A percentile compares a stretch with the other conserved stretches of the same genome.
phyloP scores from a whole-genome alignment of 2,888 invertebrate species.

The Unio pictorum region DNA sequence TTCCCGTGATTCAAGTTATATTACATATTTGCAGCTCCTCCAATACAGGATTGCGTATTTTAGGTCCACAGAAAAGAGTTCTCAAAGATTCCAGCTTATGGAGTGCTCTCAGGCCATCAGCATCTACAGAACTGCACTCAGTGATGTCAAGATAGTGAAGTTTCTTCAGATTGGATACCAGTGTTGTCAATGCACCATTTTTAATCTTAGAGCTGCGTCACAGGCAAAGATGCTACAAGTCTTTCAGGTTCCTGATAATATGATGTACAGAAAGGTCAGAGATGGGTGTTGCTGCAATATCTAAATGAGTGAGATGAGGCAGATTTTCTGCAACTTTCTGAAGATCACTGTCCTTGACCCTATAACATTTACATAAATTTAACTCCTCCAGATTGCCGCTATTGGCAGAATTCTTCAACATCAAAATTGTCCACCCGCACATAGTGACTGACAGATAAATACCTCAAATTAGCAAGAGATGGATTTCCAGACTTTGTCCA shows the following conservation, averaged over 20 bases:
- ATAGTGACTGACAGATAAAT: slow-evolving; percentile 39
- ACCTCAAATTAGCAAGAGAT: slow-evolving; percentile 37
- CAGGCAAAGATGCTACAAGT: slow-evolving; percentile 38
- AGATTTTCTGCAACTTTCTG: slow-evolving; percentile 37
- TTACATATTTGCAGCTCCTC: no score
- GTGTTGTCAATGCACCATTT: slow-evolving; percentile 30
- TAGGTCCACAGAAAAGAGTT: not conserved
- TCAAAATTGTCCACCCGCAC: slow-evolving; percentile 46
- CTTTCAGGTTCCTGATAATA: slow-evolving; percentile 36
- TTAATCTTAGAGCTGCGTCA: slow-evolving; percentile 29
- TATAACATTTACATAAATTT: slow-evolving; percentile 50
- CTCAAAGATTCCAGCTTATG: not conserved
- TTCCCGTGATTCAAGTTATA: no score
- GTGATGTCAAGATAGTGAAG: slow-evolving; percentile 41
- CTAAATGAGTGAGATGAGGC: slow-evolving; percentile 30
- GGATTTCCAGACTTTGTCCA: slow-evolving; percentile 44
- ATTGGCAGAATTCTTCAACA: slow-evolving; percentile 37
- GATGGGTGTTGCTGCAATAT: slow-evolving; percentile 31
- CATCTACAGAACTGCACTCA: slow-evolving; percentile 12
- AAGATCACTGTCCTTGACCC: slow-evolving; percentile 40
- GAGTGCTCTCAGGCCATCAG: no score
- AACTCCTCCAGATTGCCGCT: slow-evolving; percentile 34
- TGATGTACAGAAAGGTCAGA: slow-evolving; percentile 54
- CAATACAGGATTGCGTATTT: no score
- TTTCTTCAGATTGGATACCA: slow-evolving; percentile 34